A percentile compares a stretch with the other conserved stretches of the same genome.
Evolutionary conservation across 2,113 vertebrate species (phyloP).

Genomic region (Stegostoma tigrinum): DNA sequence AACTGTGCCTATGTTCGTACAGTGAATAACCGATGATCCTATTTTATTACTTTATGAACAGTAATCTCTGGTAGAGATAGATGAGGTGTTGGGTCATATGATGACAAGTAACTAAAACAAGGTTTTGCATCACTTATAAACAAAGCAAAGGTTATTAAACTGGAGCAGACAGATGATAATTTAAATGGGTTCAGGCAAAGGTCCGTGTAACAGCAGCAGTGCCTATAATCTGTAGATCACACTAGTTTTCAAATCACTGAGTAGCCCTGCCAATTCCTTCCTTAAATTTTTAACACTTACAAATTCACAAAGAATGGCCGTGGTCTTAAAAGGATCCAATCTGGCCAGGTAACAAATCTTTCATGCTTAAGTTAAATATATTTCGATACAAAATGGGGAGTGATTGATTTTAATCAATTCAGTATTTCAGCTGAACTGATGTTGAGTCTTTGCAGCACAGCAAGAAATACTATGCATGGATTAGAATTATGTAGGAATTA

Average conservation of each 20-base stretch:
- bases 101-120: constrained; percentile 37
- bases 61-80: not conserved
- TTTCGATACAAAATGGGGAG: not conserved
- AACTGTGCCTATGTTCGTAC: not conserved
- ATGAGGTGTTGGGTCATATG: constrained; percentile 5
- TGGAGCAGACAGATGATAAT: not conserved
- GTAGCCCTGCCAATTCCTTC: not conserved
- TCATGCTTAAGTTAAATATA: not conserved
- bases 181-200: constrained; percentile 33
- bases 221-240: not conserved
- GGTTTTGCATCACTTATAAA: constrained; percentile 29
- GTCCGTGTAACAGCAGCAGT: not conserved
- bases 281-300: not conserved
- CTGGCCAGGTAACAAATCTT: not conserved
- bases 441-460: not conserved
- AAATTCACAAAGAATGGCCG: not conserved
- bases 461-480: not conserved
- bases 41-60: constrained; percentile 30
- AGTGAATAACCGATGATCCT: not conserved
- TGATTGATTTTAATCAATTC: not conserved
- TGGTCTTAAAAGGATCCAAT: not conserved
- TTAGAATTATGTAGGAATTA: not conserved
- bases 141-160: constrained; percentile 35
- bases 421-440: not conserved
- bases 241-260: not conserved